Evolutionary conservation across 1,140 invertebrate species (phyloP).

Genomic region (Drosophila willistoni): DNA sequence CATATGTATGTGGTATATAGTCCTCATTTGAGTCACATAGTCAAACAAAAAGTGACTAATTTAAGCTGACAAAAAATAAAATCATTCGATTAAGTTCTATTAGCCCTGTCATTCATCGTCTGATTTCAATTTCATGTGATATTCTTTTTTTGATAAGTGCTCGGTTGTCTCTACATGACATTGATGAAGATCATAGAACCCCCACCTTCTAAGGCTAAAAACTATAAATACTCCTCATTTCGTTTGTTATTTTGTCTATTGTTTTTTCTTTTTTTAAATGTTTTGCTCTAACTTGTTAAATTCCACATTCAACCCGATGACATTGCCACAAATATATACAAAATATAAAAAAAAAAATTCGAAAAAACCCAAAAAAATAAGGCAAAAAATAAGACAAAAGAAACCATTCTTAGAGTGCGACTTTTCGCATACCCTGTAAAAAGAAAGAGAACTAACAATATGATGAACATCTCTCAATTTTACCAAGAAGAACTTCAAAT

Average conservation of each 20-base stretch:
- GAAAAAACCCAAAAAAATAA: not conserved
- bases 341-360: not conserved
- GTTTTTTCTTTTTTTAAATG: conserved; percentile 5
- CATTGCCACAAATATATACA: conserved; percentile 18
- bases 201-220: not conserved
- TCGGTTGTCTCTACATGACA: not conserved
- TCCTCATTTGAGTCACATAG: not conserved
- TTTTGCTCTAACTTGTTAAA: conserved; percentile 22
- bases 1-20: not conserved
- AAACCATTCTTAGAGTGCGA: not conserved
- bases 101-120: not conserved
- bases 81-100: conserved; percentile 8
- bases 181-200: conserved; percentile 10
- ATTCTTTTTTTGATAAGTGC: conserved; percentile 1
- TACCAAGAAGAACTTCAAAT: too few species aligned
- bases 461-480: too few species aligned
- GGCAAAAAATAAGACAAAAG: too few species aligned
- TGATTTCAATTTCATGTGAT: conserved; percentile 8
- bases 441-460: too few species aligned
- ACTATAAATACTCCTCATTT: not conserved
- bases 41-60: not conserved
- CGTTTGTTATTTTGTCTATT: conserved; percentile 17
- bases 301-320: conserved; percentile 51
- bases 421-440: not conserved
- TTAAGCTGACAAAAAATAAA: not conserved